A percentile compares a stretch with the other conserved stretches of the same genome.
Conservation (phyloP, 2,113 vertebrate genomes). For the Pseudorhombus dupliciocellatus region DNA sequence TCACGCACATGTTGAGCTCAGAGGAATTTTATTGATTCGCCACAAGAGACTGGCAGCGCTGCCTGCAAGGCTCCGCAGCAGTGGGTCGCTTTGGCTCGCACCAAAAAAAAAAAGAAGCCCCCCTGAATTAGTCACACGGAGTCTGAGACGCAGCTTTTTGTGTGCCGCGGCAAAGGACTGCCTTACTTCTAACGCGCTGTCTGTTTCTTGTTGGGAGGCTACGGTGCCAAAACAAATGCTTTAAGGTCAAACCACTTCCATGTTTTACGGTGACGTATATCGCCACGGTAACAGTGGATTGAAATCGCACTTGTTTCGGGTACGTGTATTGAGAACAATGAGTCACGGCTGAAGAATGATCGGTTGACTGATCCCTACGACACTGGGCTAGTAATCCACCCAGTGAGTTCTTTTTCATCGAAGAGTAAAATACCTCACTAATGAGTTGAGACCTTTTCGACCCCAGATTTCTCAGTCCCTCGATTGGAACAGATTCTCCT, state of each 20-base stretch:
- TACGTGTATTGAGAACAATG: background rate
- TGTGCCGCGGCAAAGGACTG: constrained; percentile 25
- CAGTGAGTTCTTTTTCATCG: background rate
- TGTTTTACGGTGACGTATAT: no score
- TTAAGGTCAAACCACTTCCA: background rate
- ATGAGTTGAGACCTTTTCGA: background rate
- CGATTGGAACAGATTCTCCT: background rate
- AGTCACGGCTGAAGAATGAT: background rate
- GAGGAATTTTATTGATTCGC: constrained; percentile 68
- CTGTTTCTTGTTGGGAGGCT: background rate
- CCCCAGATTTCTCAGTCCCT: background rate
- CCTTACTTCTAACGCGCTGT: background rate
- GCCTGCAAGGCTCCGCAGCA: constrained; percentile 53
- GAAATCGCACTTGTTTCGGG: background rate
- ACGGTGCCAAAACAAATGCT: background rate
- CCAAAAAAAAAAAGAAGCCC: constrained; percentile 49
- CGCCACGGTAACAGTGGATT: background rate
- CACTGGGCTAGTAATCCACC: background rate
- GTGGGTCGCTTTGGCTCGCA: constrained; percentile 48
- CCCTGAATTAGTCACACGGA: constrained; percentile 39
- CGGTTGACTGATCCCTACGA: background rate
- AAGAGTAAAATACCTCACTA: background rate
- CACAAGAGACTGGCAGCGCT: constrained; percentile 46
- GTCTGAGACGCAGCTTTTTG: constrained; percentile 45
- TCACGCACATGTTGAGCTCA: constrained; percentile 36